Base-by-base conservation (phyloP, 2,888 invertebrate species). In the Dugesia japonica region DNA sequence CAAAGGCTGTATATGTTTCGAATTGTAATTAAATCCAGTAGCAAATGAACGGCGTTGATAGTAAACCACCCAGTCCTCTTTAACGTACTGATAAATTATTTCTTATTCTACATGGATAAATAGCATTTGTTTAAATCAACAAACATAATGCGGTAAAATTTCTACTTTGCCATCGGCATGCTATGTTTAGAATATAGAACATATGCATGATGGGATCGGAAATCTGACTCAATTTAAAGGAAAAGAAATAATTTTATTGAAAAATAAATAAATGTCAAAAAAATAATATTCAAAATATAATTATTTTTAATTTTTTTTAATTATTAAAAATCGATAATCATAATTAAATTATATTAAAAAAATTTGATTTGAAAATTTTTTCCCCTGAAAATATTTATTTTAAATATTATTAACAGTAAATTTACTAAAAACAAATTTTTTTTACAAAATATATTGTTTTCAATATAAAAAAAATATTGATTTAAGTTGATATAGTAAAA, bases 1-100 rank as follows among this genome's bases (percentile, higher is more conserved):
- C 56, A 56, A 1, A n/a, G 56, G 56, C 56, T 56, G 56, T 56
- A 56, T 56, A 56, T 56, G 56, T 56, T 56, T 56, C 56, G 23
- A 56, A 56, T 56, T n/a, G 56, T 56, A 56, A 56, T 56, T 56
- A 56, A 56, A 56, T 56, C 56, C 56, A 23, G n/a, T 20, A 23
- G 20, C n/a, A 56, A 56, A 20, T n/a, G 23, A 56, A n/a, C n/a
- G 56, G 20, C n/a, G 56, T 56, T n/a, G 56, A 56, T 56, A 23
- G 56, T 56, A 56, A 56, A 56, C 56, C 56, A 56, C 56, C 56
- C 56, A 56, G 56, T 56, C 56, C 56, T 56, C 56, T 56, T 56
- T 56, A 23, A n/a, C 23, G n/a, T 56, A 56, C 56, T 56, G 56
- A 56, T 56, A 56, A 56, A 56, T 56, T 56, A 56, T 56, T n/a